Percentiles rank a stretch among this genome's conserved stretches.
Conservation (phyloP, 2,888 invertebrate species). For the Acleris sparsana region DNA sequence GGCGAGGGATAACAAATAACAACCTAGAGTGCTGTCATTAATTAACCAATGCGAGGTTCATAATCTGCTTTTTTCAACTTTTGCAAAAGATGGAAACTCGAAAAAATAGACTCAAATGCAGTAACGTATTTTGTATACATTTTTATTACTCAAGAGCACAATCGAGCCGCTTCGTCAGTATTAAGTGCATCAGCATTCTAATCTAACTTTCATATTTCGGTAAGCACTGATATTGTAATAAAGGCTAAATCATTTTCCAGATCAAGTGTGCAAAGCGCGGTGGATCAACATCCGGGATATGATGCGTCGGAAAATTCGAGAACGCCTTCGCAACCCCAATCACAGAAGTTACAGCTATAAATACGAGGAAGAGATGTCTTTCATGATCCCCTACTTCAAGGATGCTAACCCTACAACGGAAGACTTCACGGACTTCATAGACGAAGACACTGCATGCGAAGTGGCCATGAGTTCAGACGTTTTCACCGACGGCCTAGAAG, state of each 20-base stretch:
- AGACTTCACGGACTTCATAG: slow-evolving; percentile 56
- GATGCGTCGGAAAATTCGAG: slow-evolving; percentile 67
- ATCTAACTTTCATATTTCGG: no score
- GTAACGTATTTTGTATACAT: no score
- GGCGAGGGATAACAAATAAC: no score
- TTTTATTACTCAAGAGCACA: no score
- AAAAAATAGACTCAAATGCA: no score
- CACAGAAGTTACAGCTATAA: slow-evolving; percentile 64
- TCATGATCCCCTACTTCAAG: slow-evolving; percentile 67
- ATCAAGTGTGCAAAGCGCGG: slow-evolving; percentile 64
- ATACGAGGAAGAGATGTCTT: slow-evolving; percentile 68
- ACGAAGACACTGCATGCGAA: slow-evolving; percentile 51
- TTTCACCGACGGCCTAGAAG: slow-evolving; percentile 50
- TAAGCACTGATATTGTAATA: neutral
- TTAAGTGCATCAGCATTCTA: no score
- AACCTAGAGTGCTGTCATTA: no score
- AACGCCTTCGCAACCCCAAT: slow-evolving; percentile 57
- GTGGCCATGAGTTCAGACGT: slow-evolving; percentile 56
- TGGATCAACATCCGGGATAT: slow-evolving; percentile 76
- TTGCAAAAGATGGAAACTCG: no score
- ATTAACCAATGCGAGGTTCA: no score
- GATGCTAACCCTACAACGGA: slow-evolving; percentile 49
- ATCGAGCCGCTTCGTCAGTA: no score
- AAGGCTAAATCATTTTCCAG: slow-evolving; percentile 46
- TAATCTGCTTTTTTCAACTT: no score